Evolutionary conservation across 2,797 vertebrate species (phyloP), one percentile per base, ranked within the genome.

Genomic region (Sebastes steindachneri): DNA sequence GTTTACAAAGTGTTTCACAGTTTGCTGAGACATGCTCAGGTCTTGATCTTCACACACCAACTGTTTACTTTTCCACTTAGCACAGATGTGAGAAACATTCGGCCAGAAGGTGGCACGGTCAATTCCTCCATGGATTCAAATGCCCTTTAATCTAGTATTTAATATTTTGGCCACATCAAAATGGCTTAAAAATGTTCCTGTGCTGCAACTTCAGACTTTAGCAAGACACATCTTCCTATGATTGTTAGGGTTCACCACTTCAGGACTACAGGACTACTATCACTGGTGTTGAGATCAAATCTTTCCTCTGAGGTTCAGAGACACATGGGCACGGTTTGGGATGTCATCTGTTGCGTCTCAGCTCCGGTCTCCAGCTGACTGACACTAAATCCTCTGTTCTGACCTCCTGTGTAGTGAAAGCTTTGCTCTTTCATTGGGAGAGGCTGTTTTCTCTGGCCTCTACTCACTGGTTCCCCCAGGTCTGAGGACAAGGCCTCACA

Each of bases 11-110:
- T 75, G 75, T 62, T 75, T 2, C 80, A 69, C 85, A 87, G 89
- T 88, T 90, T 87, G 87, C 68, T 57, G 91, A 87, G 77, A 92
- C 75, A 54, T 54, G 37, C 77, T 80, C 0, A 2, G 37, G 73
- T 65, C 59, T 77, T 79, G 75, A 71, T 88, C 87, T 68, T 65
- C 64, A 79, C 83, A 83, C 68, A 35, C 67, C 23, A 8, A 73
- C 37, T 86, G 79, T 93, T 94, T 92, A 68, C 83, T 81, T 82
- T 88, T 55, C 77, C 14, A 33, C 80, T 91, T 88, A 45, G 54
- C 92, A 79, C 58, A 75, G 59, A 79, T 60, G 37, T 68, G 84
- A 72, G 74, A 67, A 88, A 63, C 77, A 21, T 71, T 69, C 53
- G 5, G 51, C 74, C 75, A 80, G 88, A 72, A 85, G 87, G 82